phyloP scores from a whole-genome alignment of 2,888 invertebrate species.

The Rhingia campestris region DNA sequence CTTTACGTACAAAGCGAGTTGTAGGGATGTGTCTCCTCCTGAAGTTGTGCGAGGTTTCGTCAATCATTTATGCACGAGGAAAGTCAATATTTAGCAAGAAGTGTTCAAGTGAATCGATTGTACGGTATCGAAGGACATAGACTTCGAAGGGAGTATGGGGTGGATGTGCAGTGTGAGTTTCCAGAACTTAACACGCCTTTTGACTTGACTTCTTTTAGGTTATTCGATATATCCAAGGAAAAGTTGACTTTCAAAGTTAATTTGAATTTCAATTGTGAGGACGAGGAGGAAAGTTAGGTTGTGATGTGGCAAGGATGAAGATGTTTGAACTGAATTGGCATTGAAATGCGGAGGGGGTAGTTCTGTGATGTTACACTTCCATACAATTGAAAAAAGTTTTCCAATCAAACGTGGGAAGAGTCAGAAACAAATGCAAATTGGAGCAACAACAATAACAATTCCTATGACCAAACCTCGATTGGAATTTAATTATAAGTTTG shows the following conservation, averaged over 20 bases:
- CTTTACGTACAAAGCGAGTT: no score
- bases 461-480: constrained; percentile 30
- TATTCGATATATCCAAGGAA: constrained; percentile 14
- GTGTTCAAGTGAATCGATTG: constrained; percentile 33
- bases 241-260: constrained; percentile 36
- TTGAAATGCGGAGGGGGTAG: no score
- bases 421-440: constrained; percentile 5
- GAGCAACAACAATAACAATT: background rate
- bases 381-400: constrained; percentile 2
- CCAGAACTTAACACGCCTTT: no score
- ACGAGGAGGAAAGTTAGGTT: background rate
- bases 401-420: background rate
- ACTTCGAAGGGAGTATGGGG: no score
- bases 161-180: no score
- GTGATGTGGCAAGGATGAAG: constrained; percentile 6
- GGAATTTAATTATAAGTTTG: constrained; percentile 50
- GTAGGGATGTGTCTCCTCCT: no score
- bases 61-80: constrained; percentile 34
- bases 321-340: constrained; percentile 19
- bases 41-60: background rate
- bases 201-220: constrained; percentile 4
- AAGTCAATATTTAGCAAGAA: constrained; percentile 36
- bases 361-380: constrained; percentile 4
- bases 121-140: background rate
- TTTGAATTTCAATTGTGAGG: constrained; percentile 32